These are phyloP conservation scores for Tetramorium bicarinatum DNA, from an alignment of 2,888 invertebrate genomes.

Conservation along the genomic window DNA sequence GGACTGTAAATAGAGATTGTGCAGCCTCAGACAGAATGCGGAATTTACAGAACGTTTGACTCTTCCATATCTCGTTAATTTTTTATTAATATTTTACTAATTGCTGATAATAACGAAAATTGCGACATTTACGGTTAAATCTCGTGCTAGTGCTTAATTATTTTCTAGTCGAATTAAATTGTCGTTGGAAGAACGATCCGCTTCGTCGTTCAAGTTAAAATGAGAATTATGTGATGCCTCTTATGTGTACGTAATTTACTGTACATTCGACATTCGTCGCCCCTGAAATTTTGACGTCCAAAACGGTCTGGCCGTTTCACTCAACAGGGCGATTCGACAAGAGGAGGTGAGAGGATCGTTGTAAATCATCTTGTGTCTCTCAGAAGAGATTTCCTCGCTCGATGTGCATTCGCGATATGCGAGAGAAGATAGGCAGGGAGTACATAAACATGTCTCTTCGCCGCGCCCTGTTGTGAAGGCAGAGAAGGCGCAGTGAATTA, in stretches of 20 bases:
- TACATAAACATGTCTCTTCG: slow-evolving; percentile 47
- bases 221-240: neutral
- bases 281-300: slow-evolving; percentile 26
- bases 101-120: neutral
- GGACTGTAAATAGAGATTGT: slow-evolving; percentile 18
- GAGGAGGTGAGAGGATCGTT: slow-evolving; percentile 20
- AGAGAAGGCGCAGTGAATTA: slow-evolving; percentile 8
- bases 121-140: neutral
- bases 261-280: slow-evolving; percentile 1
- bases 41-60: neutral
- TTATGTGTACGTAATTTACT: slow-evolving; percentile 15
- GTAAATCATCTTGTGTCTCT: slow-evolving; percentile 40
- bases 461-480: slow-evolving; percentile 28
- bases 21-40: neutral
- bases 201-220: neutral
- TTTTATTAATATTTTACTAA: neutral
- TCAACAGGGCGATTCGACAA: slow-evolving; percentile 22
- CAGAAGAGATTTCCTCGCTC: slow-evolving; percentile 31
- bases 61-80: neutral
- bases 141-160: neutral
- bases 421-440: slow-evolving; percentile 23
- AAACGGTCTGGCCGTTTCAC: slow-evolving; percentile 1
- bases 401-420: slow-evolving; percentile 30
- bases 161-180: neutral
- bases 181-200: neutral